Evolutionary conservation across 1,140 invertebrate genomes (phyloP).

Genomic region (Cataglyphis hispanica): DNA sequence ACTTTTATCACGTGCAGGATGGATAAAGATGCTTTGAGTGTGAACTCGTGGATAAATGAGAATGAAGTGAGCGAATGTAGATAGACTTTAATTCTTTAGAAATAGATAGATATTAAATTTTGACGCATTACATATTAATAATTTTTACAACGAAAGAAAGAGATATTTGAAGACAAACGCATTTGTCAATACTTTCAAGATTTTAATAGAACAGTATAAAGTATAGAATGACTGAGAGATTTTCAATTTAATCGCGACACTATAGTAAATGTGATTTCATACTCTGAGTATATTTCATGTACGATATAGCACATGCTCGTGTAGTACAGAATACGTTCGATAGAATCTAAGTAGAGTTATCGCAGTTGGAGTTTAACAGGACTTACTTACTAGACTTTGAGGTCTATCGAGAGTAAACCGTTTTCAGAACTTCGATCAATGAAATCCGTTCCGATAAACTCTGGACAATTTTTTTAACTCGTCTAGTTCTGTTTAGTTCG

Average conservation of each 20-base stretch:
- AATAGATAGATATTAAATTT: too few species aligned
- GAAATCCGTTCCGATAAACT: not conserved
- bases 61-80: not conserved
- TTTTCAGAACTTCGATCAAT: too few species aligned
- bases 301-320: not conserved
- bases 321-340: not conserved
- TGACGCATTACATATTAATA: too few species aligned
- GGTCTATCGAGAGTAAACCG: slow-evolving; percentile 14
- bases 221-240: not conserved
- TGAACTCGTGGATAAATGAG: not conserved
- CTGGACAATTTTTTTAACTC: not conserved
- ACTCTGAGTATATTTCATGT: not conserved
- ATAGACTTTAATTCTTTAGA: not conserved
- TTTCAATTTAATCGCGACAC: not conserved
- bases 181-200: not conserved
- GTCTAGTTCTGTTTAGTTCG: not conserved
- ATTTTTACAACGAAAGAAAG: too few species aligned
- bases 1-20: slow-evolving; percentile 6
- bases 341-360: slow-evolving; percentile 2
- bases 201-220: not conserved
- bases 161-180: slow-evolving; percentile 17
- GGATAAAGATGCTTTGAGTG: not conserved
- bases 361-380: slow-evolving; percentile 9
- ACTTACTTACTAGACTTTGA: not conserved
- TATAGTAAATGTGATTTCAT: slow-evolving; percentile 3